A percentile compares a stretch with the other conserved stretches of the same genome.
Evolutionary conservation across 2,113 vertebrate genomes (phyloP).

Genomic region (Meleagris gallopavo): DNA sequence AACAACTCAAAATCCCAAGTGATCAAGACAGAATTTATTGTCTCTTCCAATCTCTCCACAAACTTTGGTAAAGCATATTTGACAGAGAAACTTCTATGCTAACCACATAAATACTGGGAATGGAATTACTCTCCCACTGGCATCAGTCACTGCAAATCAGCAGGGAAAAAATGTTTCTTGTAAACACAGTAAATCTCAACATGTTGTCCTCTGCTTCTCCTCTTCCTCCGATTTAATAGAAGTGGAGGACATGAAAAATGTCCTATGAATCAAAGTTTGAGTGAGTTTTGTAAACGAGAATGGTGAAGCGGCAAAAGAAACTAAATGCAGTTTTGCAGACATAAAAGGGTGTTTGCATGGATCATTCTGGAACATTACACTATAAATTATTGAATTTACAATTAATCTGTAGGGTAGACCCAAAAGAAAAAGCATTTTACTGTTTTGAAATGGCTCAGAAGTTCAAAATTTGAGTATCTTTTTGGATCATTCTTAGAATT

Average conservation of each 20-base stretch:
- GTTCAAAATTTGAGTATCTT: background rate
- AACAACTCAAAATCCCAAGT: background rate
- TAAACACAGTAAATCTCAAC: conserved; percentile 1
- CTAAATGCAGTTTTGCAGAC: background rate
- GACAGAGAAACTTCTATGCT: conserved; percentile 16
- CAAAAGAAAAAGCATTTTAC: background rate
- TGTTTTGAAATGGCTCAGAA: background rate
- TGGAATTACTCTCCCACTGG: conserved; percentile 14
- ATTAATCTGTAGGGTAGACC: background rate
- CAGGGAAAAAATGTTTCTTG: background rate
- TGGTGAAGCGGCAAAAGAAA: background rate
- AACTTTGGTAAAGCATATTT: background rate
- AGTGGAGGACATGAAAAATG: background rate
- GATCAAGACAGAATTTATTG: conserved; percentile 7
- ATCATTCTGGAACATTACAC: background rate
- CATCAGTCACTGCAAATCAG: conserved; percentile 3
- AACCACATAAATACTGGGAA: conserved; percentile 4
- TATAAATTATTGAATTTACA: background rate
- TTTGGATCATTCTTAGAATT: background rate
- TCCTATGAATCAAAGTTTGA: background rate
- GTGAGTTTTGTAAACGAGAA: background rate
- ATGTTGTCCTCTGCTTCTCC: background rate
- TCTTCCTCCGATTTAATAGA: background rate
- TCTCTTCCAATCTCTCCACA: background rate
- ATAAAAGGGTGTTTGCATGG: background rate